phyloP scores from a whole-genome alignment of 2,797 vertebrate species.

The Numenius phaeopus region DNA sequence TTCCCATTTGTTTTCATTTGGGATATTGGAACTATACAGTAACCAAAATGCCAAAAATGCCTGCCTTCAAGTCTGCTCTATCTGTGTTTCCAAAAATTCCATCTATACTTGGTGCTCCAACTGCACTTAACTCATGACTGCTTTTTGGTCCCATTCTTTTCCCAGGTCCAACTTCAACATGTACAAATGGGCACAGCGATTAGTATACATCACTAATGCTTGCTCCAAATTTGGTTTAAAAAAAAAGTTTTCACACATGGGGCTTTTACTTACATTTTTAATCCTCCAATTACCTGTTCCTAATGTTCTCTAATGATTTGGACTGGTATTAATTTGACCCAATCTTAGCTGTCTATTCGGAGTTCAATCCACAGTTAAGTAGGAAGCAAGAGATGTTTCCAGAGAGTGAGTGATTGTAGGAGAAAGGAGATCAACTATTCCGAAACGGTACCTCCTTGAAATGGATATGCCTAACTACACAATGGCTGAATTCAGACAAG shows the following conservation, averaged over 20 bases:
- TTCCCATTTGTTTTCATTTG: background rate
- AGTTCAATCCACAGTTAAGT: background rate
- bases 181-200: background rate
- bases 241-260: background rate
- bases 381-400: background rate
- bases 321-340: background rate
- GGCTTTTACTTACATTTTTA: background rate
- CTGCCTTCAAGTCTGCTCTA: background rate
- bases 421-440: slow-evolving; percentile 1
- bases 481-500: background rate
- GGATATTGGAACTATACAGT: background rate
- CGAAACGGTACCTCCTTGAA: background rate
- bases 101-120: background rate
- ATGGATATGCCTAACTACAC: background rate
- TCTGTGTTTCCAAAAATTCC: background rate
- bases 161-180: background rate
- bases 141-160: background rate
- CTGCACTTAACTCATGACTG: fast-evolving
- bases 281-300: background rate
- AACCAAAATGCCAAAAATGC: background rate
- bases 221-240: background rate
- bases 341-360: background rate
- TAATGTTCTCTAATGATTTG: background rate
- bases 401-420: background rate
- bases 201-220: background rate